A percentile compares a stretch with the other conserved stretches of the same genome.
phyloP scores from a whole-genome alignment of 2,113 vertebrate genomes.

The Aythya baeri region DNA sequence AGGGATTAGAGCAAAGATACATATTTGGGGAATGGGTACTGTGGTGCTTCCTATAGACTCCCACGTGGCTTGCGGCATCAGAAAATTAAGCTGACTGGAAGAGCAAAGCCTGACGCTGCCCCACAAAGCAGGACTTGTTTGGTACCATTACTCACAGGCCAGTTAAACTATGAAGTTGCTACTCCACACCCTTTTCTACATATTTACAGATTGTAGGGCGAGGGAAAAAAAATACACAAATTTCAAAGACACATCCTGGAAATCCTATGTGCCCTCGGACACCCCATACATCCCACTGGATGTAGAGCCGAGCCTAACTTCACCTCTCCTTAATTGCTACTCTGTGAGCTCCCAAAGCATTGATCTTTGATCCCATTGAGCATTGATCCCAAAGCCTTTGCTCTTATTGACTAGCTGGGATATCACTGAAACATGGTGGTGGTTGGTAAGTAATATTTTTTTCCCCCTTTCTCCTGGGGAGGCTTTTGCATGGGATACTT shows the following conservation, averaged over 20 bases:
- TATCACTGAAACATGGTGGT: background rate
- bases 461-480: background rate
- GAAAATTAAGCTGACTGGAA: constrained; percentile 1
- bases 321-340: background rate
- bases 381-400: background rate
- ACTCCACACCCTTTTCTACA: background rate
- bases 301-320: background rate
- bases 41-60: background rate
- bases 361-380: too few relatives aligned
- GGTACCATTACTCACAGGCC: background rate
- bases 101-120: background rate
- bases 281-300: background rate
- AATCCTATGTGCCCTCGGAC: background rate
- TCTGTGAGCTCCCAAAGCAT: background rate
- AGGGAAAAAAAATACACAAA: background rate
- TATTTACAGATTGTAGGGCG: background rate
- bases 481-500: background rate
- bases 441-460: background rate
- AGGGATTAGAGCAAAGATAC: background rate
- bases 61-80: background rate
- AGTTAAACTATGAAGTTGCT: background rate
- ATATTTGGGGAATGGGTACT: background rate
- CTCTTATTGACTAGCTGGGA: background rate
- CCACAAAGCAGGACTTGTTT: background rate
- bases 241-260: background rate